Base-by-base conservation (phyloP, 1,140 invertebrate species). In the Polyergus mexicanus region DNA sequence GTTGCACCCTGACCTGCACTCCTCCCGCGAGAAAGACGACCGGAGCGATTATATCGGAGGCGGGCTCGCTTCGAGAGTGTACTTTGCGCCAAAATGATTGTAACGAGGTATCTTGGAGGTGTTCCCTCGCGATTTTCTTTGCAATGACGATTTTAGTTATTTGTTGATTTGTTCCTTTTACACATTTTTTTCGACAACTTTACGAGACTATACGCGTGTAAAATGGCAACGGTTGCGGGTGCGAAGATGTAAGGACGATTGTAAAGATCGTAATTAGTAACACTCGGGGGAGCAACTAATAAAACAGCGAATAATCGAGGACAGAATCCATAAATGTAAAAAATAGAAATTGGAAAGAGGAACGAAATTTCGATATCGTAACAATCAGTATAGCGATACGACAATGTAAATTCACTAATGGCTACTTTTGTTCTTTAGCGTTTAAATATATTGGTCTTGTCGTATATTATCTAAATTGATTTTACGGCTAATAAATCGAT, bases 211-310 rank as follows among this genome's bases (percentile, higher is more conserved):
- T 28, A 16, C 16, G 32, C 13, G 28, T 1, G 35, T 16, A 35
- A 41, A 28, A 11, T 19, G 19, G 16, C 11, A 4, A 72, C 2
- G n/a, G 25, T 25, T 62, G 25, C 32, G 4, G 58, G n/a, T 3
- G 22, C 35, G n/a, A 19, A 25, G 32, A 38, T 44, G 11, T 44
- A 19, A 72, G 72, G 60, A 44, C 47, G 88, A 88, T 88, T 88
- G 35, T 84, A 78, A 84, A 74, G 22, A 66, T 54, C 66, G 44
- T 88, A 86, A 90, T 90, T 88, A 90, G 84, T 76, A 85, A 54
- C 44, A 86, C 76, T 84, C 86, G 75, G 11, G 41, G 75, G 11
- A 11, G 78, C 51, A 69, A 22, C 4, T 51, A 71, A 87, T 85
- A 85, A 85, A 77, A 86, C 77, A 76, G 35, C 65, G 28, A 62